A percentile compares a stretch with the other conserved stretches of the same genome.
phyloP scores from a whole-genome alignment of 2,797 vertebrate genomes.

The Sebastes vulpes region DNA sequence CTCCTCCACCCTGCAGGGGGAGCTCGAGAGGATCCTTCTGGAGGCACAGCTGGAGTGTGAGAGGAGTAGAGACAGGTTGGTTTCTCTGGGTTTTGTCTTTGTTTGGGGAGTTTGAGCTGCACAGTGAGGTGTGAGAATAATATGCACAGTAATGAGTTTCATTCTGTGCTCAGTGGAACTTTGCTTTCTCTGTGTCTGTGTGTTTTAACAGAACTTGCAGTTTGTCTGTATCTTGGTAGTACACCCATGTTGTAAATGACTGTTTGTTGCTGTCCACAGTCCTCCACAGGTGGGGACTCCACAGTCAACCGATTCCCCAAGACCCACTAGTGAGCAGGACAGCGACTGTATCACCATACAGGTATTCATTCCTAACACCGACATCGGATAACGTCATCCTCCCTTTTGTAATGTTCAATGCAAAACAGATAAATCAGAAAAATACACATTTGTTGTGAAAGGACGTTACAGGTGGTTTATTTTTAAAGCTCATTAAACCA shows the following conservation, averaged over 20 bases:
- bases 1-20: constrained; percentile 83
- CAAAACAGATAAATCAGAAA: neutral
- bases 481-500: neutral
- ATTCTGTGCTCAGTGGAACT: constrained; percentile 23
- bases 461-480: neutral
- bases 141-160: constrained; percentile 45
- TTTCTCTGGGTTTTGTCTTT: constrained; percentile 1
- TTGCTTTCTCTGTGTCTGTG: constrained; percentile 27
- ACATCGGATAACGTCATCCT: neutral
- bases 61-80: constrained; percentile 79
- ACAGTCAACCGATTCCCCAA: constrained; percentile 67
- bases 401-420: neutral
- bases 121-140: constrained; percentile 22
- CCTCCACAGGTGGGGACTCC: constrained; percentile 75
- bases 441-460: neutral
- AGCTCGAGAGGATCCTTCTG: constrained; percentile 85
- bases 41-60: constrained; percentile 86
- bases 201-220: neutral
- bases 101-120: neutral
- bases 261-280: constrained; percentile 51
- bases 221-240: neutral
- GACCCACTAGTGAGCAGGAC: constrained; percentile 77
- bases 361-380: constrained; percentile 44
- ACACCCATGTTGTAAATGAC: neutral
- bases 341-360: constrained; percentile 84